These are phyloP conservation scores for Palythoa grandis DNA, from an alignment of 92 coral and sea anemone species.

Conservation along the genomic window DNA sequence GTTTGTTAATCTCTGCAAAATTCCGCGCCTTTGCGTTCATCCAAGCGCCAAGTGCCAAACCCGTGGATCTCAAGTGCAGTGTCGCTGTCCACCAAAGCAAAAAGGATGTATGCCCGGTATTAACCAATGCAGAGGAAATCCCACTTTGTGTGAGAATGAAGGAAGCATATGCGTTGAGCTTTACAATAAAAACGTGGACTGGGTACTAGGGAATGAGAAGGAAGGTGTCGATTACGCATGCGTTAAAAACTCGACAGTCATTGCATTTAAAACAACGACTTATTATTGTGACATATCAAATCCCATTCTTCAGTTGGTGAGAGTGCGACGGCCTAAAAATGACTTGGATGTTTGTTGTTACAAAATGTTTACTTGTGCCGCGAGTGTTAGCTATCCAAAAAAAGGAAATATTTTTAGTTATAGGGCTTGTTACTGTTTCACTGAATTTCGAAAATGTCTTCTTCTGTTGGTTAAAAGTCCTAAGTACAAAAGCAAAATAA, in stretches of 20 bases:
- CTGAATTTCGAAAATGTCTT: slow-evolving; percentile 86
- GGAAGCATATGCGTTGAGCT: slow-evolving; percentile 81
- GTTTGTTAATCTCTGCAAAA: slow-evolving; percentile 87
- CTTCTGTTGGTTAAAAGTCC: slow-evolving; percentile 52
- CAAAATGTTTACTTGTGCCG: slow-evolving; percentile 89
- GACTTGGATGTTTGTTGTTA: slow-evolving; percentile 87
- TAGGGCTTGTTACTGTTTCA: slow-evolving; percentile 89
- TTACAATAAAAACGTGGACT: slow-evolving; percentile 68
- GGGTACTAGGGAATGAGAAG: slow-evolving; percentile 83
- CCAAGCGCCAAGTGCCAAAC: slow-evolving; percentile 73
- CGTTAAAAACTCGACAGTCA: slow-evolving; percentile 59
- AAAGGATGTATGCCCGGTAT: slow-evolving; percentile 81
- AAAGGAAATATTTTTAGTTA: slow-evolving; percentile 85
- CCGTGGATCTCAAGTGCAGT: slow-evolving; percentile 83
- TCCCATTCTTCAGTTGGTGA: slow-evolving; percentile 35
- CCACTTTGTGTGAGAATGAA: slow-evolving; percentile 81
- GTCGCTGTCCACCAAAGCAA: slow-evolving; percentile 67
- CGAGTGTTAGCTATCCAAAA: slow-evolving; percentile 62
- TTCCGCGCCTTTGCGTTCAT: slow-evolving; percentile 72
- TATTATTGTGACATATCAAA: slow-evolving; percentile 78
- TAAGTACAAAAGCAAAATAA: slow-evolving; percentile 65
- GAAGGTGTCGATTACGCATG: slow-evolving; percentile 83
- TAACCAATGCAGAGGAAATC: slow-evolving; percentile 90
- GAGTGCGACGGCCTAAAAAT: slow-evolving; percentile 62
- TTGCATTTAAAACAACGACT: slow-evolving; percentile 61